Conservation (phyloP, 30 jellyfish, hydroid and myxozoan genomes). For the Kudoa iwatai region DNA sequence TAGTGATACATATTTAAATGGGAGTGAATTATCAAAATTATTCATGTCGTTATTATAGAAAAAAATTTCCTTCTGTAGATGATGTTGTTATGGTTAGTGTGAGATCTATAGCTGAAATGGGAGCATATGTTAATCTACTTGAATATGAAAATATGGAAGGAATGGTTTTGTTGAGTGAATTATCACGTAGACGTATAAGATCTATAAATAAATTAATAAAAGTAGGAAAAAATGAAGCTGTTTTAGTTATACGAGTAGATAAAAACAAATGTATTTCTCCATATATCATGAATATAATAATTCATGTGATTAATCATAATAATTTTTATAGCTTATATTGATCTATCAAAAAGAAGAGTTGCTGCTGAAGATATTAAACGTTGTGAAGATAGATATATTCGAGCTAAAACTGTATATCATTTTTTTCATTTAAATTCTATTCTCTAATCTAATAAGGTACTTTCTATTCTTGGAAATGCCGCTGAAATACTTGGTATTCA, state of each 20-base stretch:
- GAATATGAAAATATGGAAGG: slow-evolving; percentile 63
- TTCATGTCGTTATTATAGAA: background rate
- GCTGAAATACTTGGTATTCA: slow-evolving; percentile 33
- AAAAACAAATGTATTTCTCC: slow-evolving; percentile 21
- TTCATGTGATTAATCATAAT: background rate
- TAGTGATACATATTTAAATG: too few relatives aligned
- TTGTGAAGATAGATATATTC: slow-evolving; percentile 62
- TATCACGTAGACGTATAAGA: slow-evolving; percentile 66
- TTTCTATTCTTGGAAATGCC: slow-evolving; percentile 41
- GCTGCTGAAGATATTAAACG: slow-evolving; percentile 76
- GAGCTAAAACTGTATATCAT: slow-evolving; percentile 51
- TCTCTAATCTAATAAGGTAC: too few relatives aligned
- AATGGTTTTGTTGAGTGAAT: slow-evolving; percentile 45
- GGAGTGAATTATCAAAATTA: too few relatives aligned
- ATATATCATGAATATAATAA: background rate
- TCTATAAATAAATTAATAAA: slow-evolving; percentile 42
- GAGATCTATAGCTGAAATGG: slow-evolving; percentile 54
- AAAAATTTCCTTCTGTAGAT: slow-evolving; percentile 5
- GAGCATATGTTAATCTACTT: slow-evolving; percentile 52
- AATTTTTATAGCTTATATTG: slow-evolving; percentile 20
- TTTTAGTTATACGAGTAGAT: slow-evolving; percentile 54
- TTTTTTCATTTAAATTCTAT: slow-evolving; percentile 1
- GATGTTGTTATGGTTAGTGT: slow-evolving; percentile 80
- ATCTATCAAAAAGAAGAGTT: slow-evolving; percentile 59
- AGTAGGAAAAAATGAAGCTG: slow-evolving; percentile 64